Evolutionary conservation across 2,888 invertebrate genomes (phyloP).

Genomic region (Hypena proboscidalis): DNA sequence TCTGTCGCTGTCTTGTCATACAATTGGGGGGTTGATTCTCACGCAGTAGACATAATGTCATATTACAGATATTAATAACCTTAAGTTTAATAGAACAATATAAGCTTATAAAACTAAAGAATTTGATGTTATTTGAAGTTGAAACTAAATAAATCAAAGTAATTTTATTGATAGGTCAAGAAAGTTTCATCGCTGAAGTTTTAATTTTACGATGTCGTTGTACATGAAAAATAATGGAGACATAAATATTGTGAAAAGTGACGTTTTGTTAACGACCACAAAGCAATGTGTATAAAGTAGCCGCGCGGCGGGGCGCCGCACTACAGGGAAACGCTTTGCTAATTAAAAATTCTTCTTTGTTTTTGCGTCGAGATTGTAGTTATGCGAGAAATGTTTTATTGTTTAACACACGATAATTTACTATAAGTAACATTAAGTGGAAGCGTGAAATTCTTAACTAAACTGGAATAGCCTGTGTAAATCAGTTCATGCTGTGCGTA

Average conservation of each 20-base stretch:
- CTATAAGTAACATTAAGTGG: slow-evolving; percentile 54
- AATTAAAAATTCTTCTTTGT: slow-evolving; percentile 78
- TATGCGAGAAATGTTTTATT: slow-evolving; percentile 71
- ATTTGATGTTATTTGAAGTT: too few relatives aligned
- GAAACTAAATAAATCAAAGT: not conserved
- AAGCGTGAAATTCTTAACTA: slow-evolving; percentile 65
- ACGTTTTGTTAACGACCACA: slow-evolving; percentile 78
- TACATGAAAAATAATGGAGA: slow-evolving; percentile 79
- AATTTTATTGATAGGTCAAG: slow-evolving; percentile 25
- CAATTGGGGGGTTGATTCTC: too few relatives aligned
- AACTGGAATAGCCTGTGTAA: slow-evolving; percentile 49
- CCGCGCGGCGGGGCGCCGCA: slow-evolving; percentile 68
- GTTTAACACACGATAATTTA: slow-evolving; percentile 69
- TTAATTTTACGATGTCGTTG: slow-evolving; percentile 71
- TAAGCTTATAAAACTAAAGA: too few relatives aligned
- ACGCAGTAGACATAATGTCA: too few relatives aligned
- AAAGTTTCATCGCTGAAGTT: slow-evolving; percentile 55
- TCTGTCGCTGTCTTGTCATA: slow-evolving; percentile 32
- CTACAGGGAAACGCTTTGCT: slow-evolving; percentile 68
- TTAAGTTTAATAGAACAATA: too few relatives aligned
- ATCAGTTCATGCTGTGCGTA: slow-evolving; percentile 53
- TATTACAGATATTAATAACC: too few relatives aligned
- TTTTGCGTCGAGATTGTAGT: slow-evolving; percentile 68
- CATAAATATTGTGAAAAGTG: slow-evolving; percentile 81
- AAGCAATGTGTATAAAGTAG: slow-evolving; percentile 77